Base-by-base conservation (phyloP, 1,140 invertebrate species). In the Calephelis virginiensis region DNA sequence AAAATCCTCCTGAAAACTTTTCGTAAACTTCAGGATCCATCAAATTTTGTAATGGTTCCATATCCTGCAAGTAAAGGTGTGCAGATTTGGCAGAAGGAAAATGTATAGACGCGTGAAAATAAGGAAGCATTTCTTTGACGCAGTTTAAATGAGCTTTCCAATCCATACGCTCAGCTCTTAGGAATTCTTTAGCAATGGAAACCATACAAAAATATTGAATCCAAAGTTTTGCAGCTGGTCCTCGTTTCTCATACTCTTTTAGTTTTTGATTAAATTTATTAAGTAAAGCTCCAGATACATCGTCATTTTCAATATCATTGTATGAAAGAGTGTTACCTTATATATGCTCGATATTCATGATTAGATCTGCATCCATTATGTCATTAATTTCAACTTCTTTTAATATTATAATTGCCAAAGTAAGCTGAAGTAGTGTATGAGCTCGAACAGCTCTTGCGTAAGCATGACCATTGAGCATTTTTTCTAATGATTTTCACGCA, bases 81-180 rank as follows among this genome's bases (percentile, higher is more conserved):
- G 71, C 76, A 72, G 78, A 89, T 65, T 91, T 87, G 46, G 79
- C 84, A 69, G 74, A 74, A 43, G 49, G 53, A 56, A 76, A 73
- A 66, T 71, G 67, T 59, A 71, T 67, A 64, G 75, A 69, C 37
- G 90, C 86, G 67, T 90, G 85, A 68, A 92, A 89, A 70, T 85
- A 90, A 64, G 86, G 88, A 40, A 92, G 73, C 85, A 92, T 92
- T 73, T 73, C 72, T 73, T 71, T 84, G 45, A 87, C 64, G 48
- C 69, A 43, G 46, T 81, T 43, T 50, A 89, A 77, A 80, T 90
- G 85, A 63, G 77, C 72, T 73, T 83, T 56, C 85, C 85, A 91
- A 78, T 90, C 85, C 71, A 80, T 81, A 65, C 81, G 66, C 69
- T 89, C 84, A 72, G 82, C 78, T 80, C 67, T 72, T 66, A 86